Conservation (phyloP, 2,888 invertebrate genomes). For the Molanna angustata region DNA sequence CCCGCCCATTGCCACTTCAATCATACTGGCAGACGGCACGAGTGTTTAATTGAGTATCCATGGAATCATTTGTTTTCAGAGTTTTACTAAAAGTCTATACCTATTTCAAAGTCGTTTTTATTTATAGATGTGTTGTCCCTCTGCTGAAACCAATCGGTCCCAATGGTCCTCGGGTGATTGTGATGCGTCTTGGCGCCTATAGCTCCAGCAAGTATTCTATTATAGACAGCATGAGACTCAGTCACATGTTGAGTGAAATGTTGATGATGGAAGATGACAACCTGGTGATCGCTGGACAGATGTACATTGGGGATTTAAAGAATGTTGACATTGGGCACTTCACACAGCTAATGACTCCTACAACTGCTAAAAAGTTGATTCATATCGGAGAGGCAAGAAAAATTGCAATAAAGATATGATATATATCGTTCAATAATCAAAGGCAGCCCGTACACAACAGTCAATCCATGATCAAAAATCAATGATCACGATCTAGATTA, state of each 20-base stretch:
- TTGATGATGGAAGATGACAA: constrained; percentile 1
- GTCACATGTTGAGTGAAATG: neutral
- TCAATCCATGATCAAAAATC: too few relatives aligned
- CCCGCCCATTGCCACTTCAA: too few relatives aligned
- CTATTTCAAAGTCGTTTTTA: too few relatives aligned
- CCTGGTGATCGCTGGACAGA: neutral
- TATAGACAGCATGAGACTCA: neutral
- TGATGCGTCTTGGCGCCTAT: neutral
- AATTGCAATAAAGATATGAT: too few relatives aligned
- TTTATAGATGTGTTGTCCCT: neutral
- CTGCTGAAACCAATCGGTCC: neutral
- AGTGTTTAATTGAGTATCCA: too few relatives aligned
- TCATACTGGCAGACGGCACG: too few relatives aligned
- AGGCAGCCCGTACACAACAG: too few relatives aligned
- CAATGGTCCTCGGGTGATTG: neutral
- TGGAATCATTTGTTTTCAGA: too few relatives aligned
- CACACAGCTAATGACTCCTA: neutral
- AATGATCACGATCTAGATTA: too few relatives aligned
- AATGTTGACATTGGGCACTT: neutral
- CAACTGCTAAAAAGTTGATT: neutral
- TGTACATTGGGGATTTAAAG: neutral
- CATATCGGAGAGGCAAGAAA: too few relatives aligned
- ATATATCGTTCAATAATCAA: too few relatives aligned
- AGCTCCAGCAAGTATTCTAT: neutral
- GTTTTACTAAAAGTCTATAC: too few relatives aligned